Evolutionary conservation across 1,140 invertebrate genomes (phyloP), one percentile per base, ranked within the genome.

Genomic region (Drosophila subobscura): DNA sequence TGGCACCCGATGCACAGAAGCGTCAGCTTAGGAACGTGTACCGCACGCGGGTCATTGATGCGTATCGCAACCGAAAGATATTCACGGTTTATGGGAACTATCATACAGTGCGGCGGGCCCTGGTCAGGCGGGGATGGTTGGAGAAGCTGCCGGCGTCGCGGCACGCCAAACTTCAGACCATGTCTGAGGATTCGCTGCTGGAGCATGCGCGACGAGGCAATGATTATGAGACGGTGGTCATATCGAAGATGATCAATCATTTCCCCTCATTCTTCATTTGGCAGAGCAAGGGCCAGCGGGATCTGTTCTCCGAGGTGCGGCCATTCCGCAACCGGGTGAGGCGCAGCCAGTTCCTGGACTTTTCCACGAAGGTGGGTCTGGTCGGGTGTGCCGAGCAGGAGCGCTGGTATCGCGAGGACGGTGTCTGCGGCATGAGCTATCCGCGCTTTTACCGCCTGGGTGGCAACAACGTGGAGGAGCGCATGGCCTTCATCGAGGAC

Each of bases 361-460:
- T 94, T 90, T 93, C 94, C 5, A 93, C 93, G 2, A 95, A 95
- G 77, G 92, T 93, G 61, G 94, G 94, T 0, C 84, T 95, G 16
- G 94, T 93, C 54, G 92, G 93, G 3, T 93, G 93, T 8, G 92
- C 93, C 49, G 93, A 94, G 72, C 92, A 92, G 67, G 92, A 93
- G 73, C 92, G 93, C 58, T 95, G 94, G 94, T 94, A 92, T 77
- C 92, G 93, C 56, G 93, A 93, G 53, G 92, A 93, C 61, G 92
- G 93, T 5, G 84, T 93, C 4, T 92, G 93, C 7, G 92, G 93
- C 72, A 92, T 94, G 47, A 93, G 92, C 59, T 91, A 92, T 84
- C 94, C 94, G 0, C 91, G 94, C 6, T 93, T 93, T 20, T 95
- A 94, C 74, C 92, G 92, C 25, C 89, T 93, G 40, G 91, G 90